phyloP scores from a whole-genome alignment of 2,113 vertebrate genomes.

The Phrynosoma platyrhinos region DNA sequence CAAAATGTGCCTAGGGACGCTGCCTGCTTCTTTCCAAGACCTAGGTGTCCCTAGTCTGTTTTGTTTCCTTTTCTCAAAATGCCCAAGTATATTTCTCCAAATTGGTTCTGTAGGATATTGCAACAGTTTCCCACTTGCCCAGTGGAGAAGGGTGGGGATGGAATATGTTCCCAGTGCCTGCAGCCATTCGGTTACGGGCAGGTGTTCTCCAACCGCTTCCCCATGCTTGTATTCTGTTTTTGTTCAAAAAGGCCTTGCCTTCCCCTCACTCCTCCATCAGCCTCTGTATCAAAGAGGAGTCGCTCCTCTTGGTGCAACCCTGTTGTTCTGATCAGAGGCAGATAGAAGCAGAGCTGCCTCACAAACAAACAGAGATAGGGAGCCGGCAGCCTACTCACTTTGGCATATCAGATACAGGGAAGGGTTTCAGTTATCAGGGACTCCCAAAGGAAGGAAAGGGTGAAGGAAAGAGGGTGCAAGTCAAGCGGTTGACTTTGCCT shows the following conservation, averaged over 20 bases:
- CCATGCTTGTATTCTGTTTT: conserved; percentile 51
- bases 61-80: background rate
- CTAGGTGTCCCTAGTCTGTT: too few relatives aligned
- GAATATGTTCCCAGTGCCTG: conserved; percentile 56
- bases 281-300: conserved; percentile 71
- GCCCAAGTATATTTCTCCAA: background rate
- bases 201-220: conserved; percentile 69
- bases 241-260: conserved; percentile 56
- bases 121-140: conserved; percentile 30
- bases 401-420: conserved; percentile 62
- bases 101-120: conserved; percentile 41
- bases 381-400: conserved; percentile 62
- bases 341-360: conserved; percentile 67
- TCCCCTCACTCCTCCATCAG: conserved; percentile 62
- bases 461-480: background rate
- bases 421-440: conserved; percentile 42
- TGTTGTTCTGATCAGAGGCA: conserved; percentile 62
- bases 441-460: background rate
- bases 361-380: conserved; percentile 69
- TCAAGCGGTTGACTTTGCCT: too few relatives aligned
- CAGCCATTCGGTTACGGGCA: conserved; percentile 63
- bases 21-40: background rate
- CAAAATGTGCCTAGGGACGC: background rate
- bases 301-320: conserved; percentile 66
- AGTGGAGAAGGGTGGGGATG: conserved; percentile 50